Evolutionary conservation across 1,140 invertebrate species (phyloP).

Genomic region (Apolygus lucorum): DNA sequence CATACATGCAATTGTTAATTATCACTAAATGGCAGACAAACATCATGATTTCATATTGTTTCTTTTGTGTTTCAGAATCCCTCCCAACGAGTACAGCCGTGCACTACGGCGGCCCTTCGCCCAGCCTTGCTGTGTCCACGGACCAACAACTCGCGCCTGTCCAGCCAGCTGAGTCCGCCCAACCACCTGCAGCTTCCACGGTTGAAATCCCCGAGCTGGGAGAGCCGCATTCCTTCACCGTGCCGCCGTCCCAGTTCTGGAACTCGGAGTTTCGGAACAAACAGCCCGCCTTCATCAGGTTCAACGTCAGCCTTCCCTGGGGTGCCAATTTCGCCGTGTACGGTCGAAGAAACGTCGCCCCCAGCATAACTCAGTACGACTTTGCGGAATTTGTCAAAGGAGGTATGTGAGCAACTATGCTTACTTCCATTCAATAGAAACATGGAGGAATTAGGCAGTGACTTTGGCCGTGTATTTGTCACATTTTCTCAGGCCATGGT

Average conservation of each 20-base stretch:
- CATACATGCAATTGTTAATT: too few species aligned
- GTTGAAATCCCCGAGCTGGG: constrained; percentile 71
- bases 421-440: too few species aligned
- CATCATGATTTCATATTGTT: constrained; percentile 13
- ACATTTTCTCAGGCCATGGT: too few species aligned
- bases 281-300: constrained; percentile 72
- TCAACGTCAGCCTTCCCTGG: constrained; percentile 84
- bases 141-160: constrained; percentile 45
- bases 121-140: constrained; percentile 35
- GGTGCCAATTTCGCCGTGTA: constrained; percentile 89
- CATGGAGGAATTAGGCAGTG: constrained; percentile 4
- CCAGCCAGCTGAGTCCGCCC: constrained; percentile 47
- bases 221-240: constrained; percentile 65
- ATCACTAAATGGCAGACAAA: too few species aligned
- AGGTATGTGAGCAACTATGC: too few species aligned
- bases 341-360: constrained; percentile 80
- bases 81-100: constrained; percentile 58
- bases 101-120: constrained; percentile 44
- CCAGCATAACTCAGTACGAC: constrained; percentile 91
- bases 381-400: constrained; percentile 86
- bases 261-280: constrained; percentile 81
- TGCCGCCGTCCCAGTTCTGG: constrained; percentile 85
- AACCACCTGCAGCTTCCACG: constrained; percentile 53
- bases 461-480: too few species aligned
- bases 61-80: constrained; percentile 46